Evolutionary conservation across 2,797 vertebrate species (phyloP), one percentile per base, ranked within the genome.

Genomic region (Chelonia mydas): DNA sequence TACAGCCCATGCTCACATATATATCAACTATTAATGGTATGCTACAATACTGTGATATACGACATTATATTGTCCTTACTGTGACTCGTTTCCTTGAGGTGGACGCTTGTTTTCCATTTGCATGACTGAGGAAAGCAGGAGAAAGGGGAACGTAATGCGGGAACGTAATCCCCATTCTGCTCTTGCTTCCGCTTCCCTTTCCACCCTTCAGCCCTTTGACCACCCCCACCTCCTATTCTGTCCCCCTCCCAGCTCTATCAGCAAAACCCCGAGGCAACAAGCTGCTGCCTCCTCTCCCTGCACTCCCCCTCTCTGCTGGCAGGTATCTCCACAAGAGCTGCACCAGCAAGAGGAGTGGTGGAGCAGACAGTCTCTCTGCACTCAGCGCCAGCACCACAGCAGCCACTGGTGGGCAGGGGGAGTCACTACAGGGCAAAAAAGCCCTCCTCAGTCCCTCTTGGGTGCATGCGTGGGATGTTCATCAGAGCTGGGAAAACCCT

Each of bases 31-130:
- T 45, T 59, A 74, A 13, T 78, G 37, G 72, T 17, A 74, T 87
- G 68, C 87, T 33, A 1, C 86, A 74, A 54, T 13, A 77, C 3
- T 6, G 57, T 28, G 13, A 6, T 0, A 0, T 6, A 4, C n/a
- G 59, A 90, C 72, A 61, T 11, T 25, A 7, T 45, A 27, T 49
- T 82, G 54, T 11, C 21, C 7, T 89, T 89, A 1, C 1, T 7
- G 25, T n/a, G 61, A 47, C 77, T 84, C 4, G 17, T 78, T 77
- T 59, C 45, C 41, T 3, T 47, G 17, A 72, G 21, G 27, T 54
- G 45, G 2, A 31, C 10, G 1, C 37, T 90, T 88, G 81, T 68
- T 68, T 68, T 68, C 74, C 7, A 76, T 41, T 28, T 76, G 72
- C 25, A 47, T 68, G n/a, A 68, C 65, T 21, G 41, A 47, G 74